These are phyloP conservation scores for Pseudocheirus occidentalis DNA, from an alignment of 2,797 vertebrate genomes.

Conservation along the genomic window DNA sequence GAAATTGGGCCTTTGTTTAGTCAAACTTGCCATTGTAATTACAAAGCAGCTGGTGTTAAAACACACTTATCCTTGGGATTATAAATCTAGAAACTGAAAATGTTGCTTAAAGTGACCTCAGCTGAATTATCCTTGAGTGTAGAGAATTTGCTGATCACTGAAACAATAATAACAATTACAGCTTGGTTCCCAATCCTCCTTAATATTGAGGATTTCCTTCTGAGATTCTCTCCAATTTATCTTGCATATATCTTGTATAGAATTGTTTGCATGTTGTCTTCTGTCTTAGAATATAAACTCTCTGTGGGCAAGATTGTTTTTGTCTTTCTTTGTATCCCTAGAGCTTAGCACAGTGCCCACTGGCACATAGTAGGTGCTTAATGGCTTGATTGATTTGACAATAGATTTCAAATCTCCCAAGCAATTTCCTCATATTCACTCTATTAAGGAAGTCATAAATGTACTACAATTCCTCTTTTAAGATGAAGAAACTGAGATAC, in stretches of 20 bases:
- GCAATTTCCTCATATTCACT: neutral
- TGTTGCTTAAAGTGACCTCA: constrained; percentile 48
- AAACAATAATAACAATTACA: neutral
- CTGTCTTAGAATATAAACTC: neutral
- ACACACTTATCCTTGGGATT: constrained; percentile 29
- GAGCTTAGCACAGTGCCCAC: neutral
- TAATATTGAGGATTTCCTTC: neutral
- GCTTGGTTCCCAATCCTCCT: neutral
- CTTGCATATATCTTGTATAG: neutral
- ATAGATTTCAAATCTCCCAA: neutral
- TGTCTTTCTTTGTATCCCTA: neutral
- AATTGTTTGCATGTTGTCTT: neutral
- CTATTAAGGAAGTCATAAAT: neutral
- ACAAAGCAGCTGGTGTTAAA: constrained; percentile 33
- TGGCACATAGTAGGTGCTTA: neutral
- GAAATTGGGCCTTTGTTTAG: constrained; percentile 22
- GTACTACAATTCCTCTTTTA: neutral
- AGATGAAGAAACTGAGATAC: neutral
- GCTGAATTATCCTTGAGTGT: constrained; percentile 12
- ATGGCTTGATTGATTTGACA: neutral
- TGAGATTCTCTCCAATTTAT: neutral
- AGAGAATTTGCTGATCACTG: neutral
- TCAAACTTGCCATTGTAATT: constrained; percentile 40
- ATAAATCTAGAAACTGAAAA: constrained; percentile 44
- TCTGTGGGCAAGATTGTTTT: neutral